phyloP scores from a whole-genome alignment of 2,797 vertebrate genomes.

The Catostomus latipinnis region DNA sequence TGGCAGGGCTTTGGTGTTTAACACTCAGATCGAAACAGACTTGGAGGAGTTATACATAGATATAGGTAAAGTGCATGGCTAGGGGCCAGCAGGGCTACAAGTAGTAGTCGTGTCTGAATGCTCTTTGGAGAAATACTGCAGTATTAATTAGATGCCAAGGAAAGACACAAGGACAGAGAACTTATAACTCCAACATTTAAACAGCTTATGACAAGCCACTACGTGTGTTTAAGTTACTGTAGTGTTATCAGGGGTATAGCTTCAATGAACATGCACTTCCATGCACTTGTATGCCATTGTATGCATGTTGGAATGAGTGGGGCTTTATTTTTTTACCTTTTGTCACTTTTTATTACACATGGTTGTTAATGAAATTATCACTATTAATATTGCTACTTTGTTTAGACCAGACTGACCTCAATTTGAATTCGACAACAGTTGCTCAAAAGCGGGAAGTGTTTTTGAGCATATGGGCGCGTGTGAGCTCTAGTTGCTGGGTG shows the following conservation, averaged over 20 bases:
- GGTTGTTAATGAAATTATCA: no score
- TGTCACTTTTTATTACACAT: no score
- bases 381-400: no score
- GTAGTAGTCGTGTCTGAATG: conserved; percentile 69
- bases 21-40: conserved; percentile 62
- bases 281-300: no score
- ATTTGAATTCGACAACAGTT: no score
- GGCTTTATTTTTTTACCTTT: no score
- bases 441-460: no score
- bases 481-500: no score
- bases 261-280: conserved; percentile 59
- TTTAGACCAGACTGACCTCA: no score
- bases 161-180: conserved; percentile 69
- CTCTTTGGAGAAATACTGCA: conserved; percentile 62
- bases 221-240: conserved; percentile 26
- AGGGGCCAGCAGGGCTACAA: conserved; percentile 54
- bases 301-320: no score
- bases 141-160: conserved; percentile 75
- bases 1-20: conserved; percentile 54
- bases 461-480: no score
- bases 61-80: conserved; percentile 62
- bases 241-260: conserved; percentile 57
- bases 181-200: conserved; percentile 65
- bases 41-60: conserved; percentile 68
- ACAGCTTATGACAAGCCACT: conserved; percentile 27